Evolutionary conservation across 2,888 invertebrate species (phyloP), one percentile per base, ranked within the genome.

Genomic region (Brachynemurus nebulosus): DNA sequence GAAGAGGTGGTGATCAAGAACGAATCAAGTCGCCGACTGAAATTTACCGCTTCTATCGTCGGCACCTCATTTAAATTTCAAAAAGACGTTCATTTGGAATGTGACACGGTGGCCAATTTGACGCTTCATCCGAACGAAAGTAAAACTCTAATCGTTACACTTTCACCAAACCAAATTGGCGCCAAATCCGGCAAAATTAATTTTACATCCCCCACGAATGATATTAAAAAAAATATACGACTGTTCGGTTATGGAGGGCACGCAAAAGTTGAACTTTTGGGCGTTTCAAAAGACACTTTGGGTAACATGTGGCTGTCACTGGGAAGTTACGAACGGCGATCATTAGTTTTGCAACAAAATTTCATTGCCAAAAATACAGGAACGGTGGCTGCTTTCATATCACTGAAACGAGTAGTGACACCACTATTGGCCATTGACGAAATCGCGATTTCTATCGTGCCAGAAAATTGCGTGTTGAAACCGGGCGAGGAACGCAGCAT

Each of bases 241-340:
- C 57, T 78, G 6, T 74, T 65, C 53, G 78, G 73, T 2, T 76
- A 74, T 51, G 78, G 78, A 2, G 78, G 78, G 1, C 65, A 65
- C 50, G 65, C 68, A 1, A 67, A 63, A 50, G 57, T 75, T 1
- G 65, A 70, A 41, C 61, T 71, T 11, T 62, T 64, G 16, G 67
- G 69, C 46, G 60, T 72, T 11, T 62, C 66, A 1, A 70, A 70
- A 53, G 76, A 76, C 40, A 70, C 70, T 0, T 65, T 69, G 2
- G 74, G 74, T 3, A 67, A 68, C 47, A 65, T 70, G 48, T 76
- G 74, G 64, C 53, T 77, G 1, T 69, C 72, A 1, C 60, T 78
- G 34, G 77, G 78, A 7, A 67, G 67, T 50, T 54, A 75, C 1
- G 66, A 66, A 45, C 2, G 7, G 9, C 17, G 20, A 37, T 12